Evolutionary conservation across 2,113 vertebrate genomes (phyloP), one percentile per base, ranked within the genome.

Genomic region (Elgaria multicarinata): DNA sequence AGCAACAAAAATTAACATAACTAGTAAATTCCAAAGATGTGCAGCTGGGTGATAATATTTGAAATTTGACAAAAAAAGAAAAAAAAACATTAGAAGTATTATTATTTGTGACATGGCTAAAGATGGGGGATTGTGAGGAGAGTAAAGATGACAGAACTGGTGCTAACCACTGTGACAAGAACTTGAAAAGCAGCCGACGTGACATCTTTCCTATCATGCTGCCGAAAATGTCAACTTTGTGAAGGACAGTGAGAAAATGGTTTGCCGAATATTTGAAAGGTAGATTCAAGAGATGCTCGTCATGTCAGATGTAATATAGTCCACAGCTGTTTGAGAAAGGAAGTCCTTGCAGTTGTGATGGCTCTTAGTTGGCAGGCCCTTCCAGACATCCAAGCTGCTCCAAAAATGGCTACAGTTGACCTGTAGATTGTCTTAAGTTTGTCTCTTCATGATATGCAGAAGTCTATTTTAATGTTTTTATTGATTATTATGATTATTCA

Each of bases 131-230:
- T 95, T 95, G 97, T 98, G 98, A 98, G 97, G 97, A 98, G 97
- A 98, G 97, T 96, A 93, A 96, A 98, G 97, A 97, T 98, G 98
- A 98, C 98, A 98, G 98, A 97, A 97, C 96, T 97, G 97, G 97
- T 96, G 97, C 98, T 98, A 97, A 98, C 96, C 97, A 96, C 94
- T 91, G 95, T 98, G 98, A 98, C 98, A 97, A 97, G 96, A 93
- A 96, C 97, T 98, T 98, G 98, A 99, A 98, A 98, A 98, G 97
- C 95, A 97, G 97, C 97, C 96, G 98, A 98, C 96, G 74, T 98
- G 98, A 98, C 97, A 96, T 97, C 95, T 97, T 97, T 97, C 97
- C 97, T 96, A 93, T 97, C 97, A 87, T 95, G 95, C 97, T 97
- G 96, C 97, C 85, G 96, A 97, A 97, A 97, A 98, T 98, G 97